A percentile compares a stretch with the other conserved stretches of the same genome.
phyloP scores from a whole-genome alignment of 2,888 invertebrate genomes.

The Harpagoxenus sublaevis region DNA sequence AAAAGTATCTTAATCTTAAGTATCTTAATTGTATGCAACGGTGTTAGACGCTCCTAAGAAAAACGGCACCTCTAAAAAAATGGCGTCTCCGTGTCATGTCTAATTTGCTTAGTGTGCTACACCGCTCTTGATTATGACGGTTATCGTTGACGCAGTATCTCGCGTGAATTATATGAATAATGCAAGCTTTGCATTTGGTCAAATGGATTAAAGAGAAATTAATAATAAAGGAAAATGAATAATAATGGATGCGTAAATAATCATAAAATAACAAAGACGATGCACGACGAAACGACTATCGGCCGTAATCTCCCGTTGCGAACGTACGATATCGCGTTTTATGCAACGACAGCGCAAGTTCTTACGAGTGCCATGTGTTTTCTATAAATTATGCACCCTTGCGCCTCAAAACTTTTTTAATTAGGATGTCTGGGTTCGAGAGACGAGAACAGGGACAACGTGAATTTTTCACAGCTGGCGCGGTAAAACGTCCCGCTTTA shows the following conservation, averaged over 20 bases:
- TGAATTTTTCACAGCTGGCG: slow-evolving; percentile 44
- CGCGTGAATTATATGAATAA: slow-evolving; percentile 68
- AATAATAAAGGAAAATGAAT: slow-evolving; percentile 65
- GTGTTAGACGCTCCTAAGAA: no score
- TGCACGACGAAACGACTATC: neutral
- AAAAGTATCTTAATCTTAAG: no score
- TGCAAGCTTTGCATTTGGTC: slow-evolving; percentile 60
- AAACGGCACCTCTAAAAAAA: no score
- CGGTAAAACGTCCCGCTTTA: slow-evolving; percentile 30
- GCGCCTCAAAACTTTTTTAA: slow-evolving; percentile 34
- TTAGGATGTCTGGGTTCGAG: slow-evolving; percentile 18
- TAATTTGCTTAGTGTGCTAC: no score
- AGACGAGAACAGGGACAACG: slow-evolving; percentile 27
- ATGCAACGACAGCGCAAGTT: neutral
- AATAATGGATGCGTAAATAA: slow-evolving; percentile 69
- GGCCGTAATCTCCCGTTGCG: neutral
- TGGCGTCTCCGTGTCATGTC: no score
- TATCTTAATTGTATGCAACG: no score
- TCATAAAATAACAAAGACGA: slow-evolving; percentile 18
- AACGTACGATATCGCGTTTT: slow-evolving; percentile 59
- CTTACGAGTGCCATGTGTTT: slow-evolving; percentile 42
- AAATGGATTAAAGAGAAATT: slow-evolving; percentile 72
- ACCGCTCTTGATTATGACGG: no score
- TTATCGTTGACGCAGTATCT: slow-evolving; percentile 59
- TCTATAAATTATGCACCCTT: slow-evolving; percentile 17